phyloP scores from a whole-genome alignment of 1,140 invertebrate genomes.

The Drosophila sp. region DNA sequence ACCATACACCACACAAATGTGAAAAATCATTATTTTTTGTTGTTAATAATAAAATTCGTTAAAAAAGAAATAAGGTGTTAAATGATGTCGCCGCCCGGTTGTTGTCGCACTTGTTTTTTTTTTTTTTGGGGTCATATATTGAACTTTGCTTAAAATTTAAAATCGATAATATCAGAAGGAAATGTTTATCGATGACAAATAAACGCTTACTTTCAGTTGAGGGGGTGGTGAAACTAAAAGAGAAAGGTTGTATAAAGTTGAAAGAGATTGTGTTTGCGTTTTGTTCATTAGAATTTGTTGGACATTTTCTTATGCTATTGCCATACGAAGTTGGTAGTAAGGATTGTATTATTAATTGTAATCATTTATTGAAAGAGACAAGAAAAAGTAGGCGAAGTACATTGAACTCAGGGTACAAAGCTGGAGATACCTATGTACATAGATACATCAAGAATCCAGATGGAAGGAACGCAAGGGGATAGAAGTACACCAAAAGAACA shows the following conservation, averaged over 20 bases:
- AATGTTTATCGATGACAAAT: background rate
- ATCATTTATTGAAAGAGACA: background rate
- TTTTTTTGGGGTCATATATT: slow-evolving; percentile 1
- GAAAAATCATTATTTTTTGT: background rate
- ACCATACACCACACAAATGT: slow-evolving; percentile 1
- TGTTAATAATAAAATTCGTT: background rate
- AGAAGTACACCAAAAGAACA: background rate
- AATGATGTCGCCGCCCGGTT: slow-evolving; percentile 26
- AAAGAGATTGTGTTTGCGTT: background rate
- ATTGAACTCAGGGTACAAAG: background rate
- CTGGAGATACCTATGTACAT: background rate
- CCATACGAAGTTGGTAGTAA: background rate
- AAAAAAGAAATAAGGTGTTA: slow-evolving; percentile 51
- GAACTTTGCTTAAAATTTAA: slow-evolving; percentile 1
- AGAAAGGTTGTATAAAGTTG: background rate
- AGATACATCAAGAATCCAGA: background rate
- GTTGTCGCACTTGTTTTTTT: slow-evolving; percentile 12
- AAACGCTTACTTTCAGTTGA: no score
- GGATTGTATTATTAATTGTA: background rate
- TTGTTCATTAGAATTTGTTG: background rate
- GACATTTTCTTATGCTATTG: background rate
- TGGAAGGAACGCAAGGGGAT: background rate
- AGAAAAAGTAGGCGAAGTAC: background rate
- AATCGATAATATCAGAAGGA: background rate
- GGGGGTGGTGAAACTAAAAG: background rate